Percentiles rank a stretch among this genome's conserved stretches.
Evolutionary conservation across 2,888 invertebrate species (phyloP).

Genomic region (Zootermopsis nevadensis): DNA sequence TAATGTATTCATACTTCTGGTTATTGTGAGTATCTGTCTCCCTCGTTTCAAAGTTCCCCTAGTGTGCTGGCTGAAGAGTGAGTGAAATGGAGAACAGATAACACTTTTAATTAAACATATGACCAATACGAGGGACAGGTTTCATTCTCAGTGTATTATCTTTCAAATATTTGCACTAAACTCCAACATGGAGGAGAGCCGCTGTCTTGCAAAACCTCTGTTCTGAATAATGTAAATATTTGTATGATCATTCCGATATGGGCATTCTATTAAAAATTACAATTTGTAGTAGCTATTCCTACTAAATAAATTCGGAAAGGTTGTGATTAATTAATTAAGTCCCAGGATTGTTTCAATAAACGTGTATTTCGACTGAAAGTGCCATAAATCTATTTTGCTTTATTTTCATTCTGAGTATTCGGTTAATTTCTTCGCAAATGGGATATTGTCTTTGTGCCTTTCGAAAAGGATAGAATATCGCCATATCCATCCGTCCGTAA

Average conservation of each 20-base stretch:
- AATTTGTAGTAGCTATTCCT: background rate
- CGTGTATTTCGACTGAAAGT: too few relatives aligned
- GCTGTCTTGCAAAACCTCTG: slow-evolving; percentile 1
- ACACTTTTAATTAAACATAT: slow-evolving; percentile 15
- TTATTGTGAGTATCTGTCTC: background rate
- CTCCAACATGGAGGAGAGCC: background rate
- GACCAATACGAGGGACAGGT: background rate
- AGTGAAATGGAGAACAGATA: background rate
- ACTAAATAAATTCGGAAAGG: background rate
- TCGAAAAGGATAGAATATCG: too few relatives aligned
- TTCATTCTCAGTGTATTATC: background rate
- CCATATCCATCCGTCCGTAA: too few relatives aligned
- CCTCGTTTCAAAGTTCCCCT: background rate
- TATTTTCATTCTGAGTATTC: too few relatives aligned
- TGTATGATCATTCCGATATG: background rate
- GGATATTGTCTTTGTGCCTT: too few relatives aligned
- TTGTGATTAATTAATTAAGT: background rate
- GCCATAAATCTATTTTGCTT: too few relatives aligned
- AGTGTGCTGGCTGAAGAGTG: background rate
- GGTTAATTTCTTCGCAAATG: too few relatives aligned
- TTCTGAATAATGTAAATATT: background rate
- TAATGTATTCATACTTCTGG: too few relatives aligned
- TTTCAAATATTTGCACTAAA: slow-evolving; percentile 10
- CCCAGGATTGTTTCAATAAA: too few relatives aligned
- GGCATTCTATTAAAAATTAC: background rate